Percentiles rank a stretch among this genome's conserved stretches.
Conservation (phyloP, 92 coral and sea anemone species). For the Isaurus tuberculatus region DNA sequence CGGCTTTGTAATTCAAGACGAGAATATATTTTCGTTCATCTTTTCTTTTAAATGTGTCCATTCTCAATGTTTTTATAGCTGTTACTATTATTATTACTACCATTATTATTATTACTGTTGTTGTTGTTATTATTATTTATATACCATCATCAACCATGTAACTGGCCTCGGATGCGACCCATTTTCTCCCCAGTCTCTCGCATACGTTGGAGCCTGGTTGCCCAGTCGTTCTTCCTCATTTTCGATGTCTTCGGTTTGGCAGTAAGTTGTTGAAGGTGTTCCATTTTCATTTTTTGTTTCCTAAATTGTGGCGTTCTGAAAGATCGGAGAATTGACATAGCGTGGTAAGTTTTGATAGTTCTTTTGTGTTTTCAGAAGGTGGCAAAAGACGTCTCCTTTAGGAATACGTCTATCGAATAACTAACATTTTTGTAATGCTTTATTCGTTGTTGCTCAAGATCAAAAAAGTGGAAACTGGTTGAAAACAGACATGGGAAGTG, state of each 20-base stretch:
- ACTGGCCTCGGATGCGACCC: too few relatives aligned
- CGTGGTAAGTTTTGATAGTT: neutral
- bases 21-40: too few relatives aligned
- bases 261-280: neutral
- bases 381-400: neutral
- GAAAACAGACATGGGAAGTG: conserved; percentile 34
- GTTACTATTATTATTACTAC: too few relatives aligned
- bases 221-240: neutral
- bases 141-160: too few relatives aligned
- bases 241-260: neutral
- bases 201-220: neutral
- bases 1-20: too few relatives aligned
- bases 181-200: conserved; percentile 9
- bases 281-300: neutral
- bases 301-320: neutral
- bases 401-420: neutral
- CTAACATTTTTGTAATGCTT: conserved; percentile 14
- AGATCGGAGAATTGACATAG: neutral
- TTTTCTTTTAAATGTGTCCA: too few relatives aligned
- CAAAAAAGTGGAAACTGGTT: neutral
- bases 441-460: neutral
- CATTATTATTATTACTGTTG: too few relatives aligned
- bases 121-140: too few relatives aligned
- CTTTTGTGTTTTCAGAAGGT: neutral
- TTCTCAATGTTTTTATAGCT: too few relatives aligned